Evolutionary conservation across 30 jellyfish, hydroid and myxozoan genomes (phyloP), one percentile per base, ranked within the genome.

Genomic region (Nemopilema nomurai): DNA sequence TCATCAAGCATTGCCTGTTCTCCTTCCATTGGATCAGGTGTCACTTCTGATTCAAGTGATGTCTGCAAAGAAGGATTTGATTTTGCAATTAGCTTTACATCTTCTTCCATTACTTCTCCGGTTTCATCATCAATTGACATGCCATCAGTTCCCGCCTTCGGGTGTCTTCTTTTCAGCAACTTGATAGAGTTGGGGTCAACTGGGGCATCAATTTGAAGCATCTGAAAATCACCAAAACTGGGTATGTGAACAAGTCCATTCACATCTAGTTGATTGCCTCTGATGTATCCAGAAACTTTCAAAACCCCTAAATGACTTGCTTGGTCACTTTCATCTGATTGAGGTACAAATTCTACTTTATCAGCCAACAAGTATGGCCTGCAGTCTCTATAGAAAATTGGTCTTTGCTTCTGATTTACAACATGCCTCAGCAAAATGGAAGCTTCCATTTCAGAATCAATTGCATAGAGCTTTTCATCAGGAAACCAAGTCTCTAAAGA

Each of bases 1-100:
- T 91, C 97, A 31, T 84, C 85, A 53, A 96, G 97, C 94, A 85
- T 32, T 16, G 97, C 85, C 69, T 91, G 97, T 30, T 91, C 97
- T 20, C 89, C 93, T 18, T 86, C 96, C 96, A 86, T 85, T 30
- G 92, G 94, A 33, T 91, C 97, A 70, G 87, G 87, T 17, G 68
- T 86, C 25, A 95, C 94, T 73, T 91, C 97, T 4, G 87, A 24
- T 25, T 74, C 93, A 67, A 91, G 87, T 16, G 97, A 49, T 7
- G 77, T 67, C 62, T 91, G 97, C 64, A 65, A 75, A 0, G 87
- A 20, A 17, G 96, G 94, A 63, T 91, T 90, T 17, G 97, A 86
- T 20, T 69, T 71, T 9, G 96, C 97, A 33, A 91, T 57, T 18
- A 73, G 82, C 69, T 80, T 79, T 17, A 90, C 69, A 63, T 90